A percentile compares a stretch with the other conserved stretches of the same genome.
Conservation (phyloP, 2,888 invertebrate genomes). For the Nezara viridula region DNA sequence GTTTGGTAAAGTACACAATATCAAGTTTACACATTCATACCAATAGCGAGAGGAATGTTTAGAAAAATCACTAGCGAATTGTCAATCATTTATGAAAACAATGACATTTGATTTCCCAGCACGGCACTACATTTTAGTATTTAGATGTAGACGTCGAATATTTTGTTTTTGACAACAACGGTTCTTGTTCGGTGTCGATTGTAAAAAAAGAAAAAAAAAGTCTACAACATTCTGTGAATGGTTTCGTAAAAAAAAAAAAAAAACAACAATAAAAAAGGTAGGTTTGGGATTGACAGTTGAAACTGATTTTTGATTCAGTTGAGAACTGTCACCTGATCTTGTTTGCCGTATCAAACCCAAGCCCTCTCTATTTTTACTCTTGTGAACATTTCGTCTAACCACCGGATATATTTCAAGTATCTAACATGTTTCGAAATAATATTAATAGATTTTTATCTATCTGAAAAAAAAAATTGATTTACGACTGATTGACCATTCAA, state of each 20-base stretch:
- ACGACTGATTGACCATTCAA: no score
- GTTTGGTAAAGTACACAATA: no score
- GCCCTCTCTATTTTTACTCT: neutral
- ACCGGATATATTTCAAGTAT: neutral
- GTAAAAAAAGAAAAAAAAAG: neutral
- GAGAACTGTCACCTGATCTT: neutral
- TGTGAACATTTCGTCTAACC: neutral
- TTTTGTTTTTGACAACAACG: no score
- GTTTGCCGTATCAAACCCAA: neutral
- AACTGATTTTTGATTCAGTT: no score
- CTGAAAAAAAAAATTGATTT: no score
- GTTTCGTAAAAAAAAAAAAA: neutral
- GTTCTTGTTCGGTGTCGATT: neutral
- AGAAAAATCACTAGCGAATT: neutral
- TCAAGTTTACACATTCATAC: no score
- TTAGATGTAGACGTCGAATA: no score
- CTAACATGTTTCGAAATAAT: neutral
- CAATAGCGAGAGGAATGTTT: no score
- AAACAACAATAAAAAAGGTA: neutral
- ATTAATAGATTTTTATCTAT: neutral
- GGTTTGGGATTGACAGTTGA: slow-evolving; percentile 3
- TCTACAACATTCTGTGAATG: neutral
- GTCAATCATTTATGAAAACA: no score
- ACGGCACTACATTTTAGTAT: no score
- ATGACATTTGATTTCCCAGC: no score